Evolutionary conservation across 1,140 invertebrate species (phyloP).

Genomic region (Theocolax elegans): DNA sequence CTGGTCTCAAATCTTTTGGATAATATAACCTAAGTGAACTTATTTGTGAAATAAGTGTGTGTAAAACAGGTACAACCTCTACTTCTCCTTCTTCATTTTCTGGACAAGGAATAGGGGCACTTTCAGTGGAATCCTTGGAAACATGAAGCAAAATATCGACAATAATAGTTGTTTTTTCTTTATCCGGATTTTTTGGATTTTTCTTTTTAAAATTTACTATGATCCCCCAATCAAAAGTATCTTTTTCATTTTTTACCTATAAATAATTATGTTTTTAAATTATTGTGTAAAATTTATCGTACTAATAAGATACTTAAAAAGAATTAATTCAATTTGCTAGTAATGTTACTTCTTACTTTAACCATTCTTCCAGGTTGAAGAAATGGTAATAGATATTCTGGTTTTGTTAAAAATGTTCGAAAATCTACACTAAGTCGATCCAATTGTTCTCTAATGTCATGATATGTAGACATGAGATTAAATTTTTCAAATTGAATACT

Average conservation of each 20-base stretch:
- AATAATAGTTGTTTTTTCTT: slow-evolving; percentile 73
- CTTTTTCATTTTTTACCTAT: slow-evolving; percentile 84
- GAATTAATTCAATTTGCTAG: neutral
- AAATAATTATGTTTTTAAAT: slow-evolving; percentile 39
- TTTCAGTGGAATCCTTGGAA: slow-evolving; percentile 69
- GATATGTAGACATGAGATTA: slow-evolving; percentile 84
- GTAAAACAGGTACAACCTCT: slow-evolving; percentile 88
- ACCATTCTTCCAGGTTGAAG: slow-evolving; percentile 93
- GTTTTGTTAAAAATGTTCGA: slow-evolving; percentile 82
- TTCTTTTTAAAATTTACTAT: slow-evolving; percentile 92
- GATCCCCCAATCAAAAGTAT: slow-evolving; percentile 96
- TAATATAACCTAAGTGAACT: slow-evolving; percentile 92
- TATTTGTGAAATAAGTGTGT: slow-evolving; percentile 86
- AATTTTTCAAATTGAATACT: slow-evolving; percentile 78
- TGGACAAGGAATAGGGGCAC: slow-evolving; percentile 74
- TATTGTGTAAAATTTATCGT: neutral
- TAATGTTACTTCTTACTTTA: slow-evolving; percentile 72
- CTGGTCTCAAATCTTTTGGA: slow-evolving; percentile 87
- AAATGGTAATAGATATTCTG: slow-evolving; percentile 92
- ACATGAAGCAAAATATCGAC: slow-evolving; percentile 89
- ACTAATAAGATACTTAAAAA: neutral
- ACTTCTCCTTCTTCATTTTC: slow-evolving; percentile 81
- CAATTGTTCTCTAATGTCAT: slow-evolving; percentile 85
- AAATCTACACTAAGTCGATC: slow-evolving; percentile 80
- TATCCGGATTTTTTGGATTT: slow-evolving; percentile 71